Evolutionary conservation across 2,797 vertebrate species (phyloP), one percentile per base, ranked within the genome.

Genomic region (Knipowitschia caucasica): DNA sequence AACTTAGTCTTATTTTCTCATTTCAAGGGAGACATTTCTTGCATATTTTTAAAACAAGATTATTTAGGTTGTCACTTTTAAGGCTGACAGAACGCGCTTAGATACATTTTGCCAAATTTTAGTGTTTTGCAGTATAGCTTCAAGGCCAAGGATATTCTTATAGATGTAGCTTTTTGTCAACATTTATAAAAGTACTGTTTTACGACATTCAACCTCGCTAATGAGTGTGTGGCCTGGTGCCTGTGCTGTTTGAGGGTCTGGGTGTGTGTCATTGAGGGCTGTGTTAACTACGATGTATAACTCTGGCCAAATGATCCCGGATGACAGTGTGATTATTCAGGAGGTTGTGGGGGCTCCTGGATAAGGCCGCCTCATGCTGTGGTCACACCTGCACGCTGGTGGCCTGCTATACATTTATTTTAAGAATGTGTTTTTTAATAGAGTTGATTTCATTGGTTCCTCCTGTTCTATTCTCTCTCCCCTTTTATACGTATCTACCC

Each of bases 241-340:
- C 31, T 20, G 27, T 50, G 60, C 53, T 56, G 50, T 64, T 35
- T 61, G 57, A 42, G 38, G 50, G 51, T 47, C 59, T 45, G 61
- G 12, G 21, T 24, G 40, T 60, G 56, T 43, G n/a, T 34, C 62
- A 76, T 74, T 69, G 65, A 45, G 55, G 49, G 43, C 59, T 57
- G 73, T 77, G 60, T 72, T 70, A 80, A 75, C 81, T 79, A 63
- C 69, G 75, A 73, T 88, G 62, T 53, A 78, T 59, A 69, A 65
- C 64, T 65, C 64, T 60, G 67, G 62, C 66, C 71, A 56, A 53
- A 83, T 77, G 78, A 84, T 79, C 80, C n/a, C 17, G 15, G 38
- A 55, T 63, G 81, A 80, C 71, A 69, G 70, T 40, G 63, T 62
- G 72, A 88, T 90, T 82, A 85, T 86, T 89, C 81, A 78, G 64